These are phyloP conservation scores for Pluvialis apricaria DNA, from an alignment of 2,113 vertebrate species.

Conservation along the genomic window DNA sequence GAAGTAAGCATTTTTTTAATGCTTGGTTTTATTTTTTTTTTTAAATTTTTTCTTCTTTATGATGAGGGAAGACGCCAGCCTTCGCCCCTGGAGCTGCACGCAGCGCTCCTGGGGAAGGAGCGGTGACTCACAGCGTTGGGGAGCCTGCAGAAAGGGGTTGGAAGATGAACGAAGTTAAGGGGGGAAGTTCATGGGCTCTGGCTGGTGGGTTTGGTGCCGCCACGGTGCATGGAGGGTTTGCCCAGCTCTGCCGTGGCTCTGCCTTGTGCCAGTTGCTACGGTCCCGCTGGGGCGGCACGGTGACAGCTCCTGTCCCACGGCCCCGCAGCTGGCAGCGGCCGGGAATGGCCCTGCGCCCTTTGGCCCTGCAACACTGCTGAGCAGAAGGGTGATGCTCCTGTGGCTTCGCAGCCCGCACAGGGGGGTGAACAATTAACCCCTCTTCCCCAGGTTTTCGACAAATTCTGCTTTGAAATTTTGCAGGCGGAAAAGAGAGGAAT, in stretches of 20 bases:
- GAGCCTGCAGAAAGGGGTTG: not conserved
- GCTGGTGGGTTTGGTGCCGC: not conserved
- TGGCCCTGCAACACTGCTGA: too few relatives aligned
- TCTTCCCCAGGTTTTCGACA: not conserved
- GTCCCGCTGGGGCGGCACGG: rapidly evolving
- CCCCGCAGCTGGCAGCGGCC: not conserved
- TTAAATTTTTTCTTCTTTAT: not conserved
- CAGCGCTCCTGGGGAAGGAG: not conserved
- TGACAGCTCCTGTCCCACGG: not conserved
- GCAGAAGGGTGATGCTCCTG: not conserved
- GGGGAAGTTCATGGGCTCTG: not conserved
- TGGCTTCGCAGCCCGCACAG: not conserved
- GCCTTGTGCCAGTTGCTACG: not conserved
- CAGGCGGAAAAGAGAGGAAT: not conserved
- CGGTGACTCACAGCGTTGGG: not conserved
- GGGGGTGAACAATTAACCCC: not conserved
- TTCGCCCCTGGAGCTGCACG: not conserved
- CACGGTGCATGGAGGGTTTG: rapidly evolving
- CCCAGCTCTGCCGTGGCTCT: not conserved
- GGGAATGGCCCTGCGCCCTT: not conserved
- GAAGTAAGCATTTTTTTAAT: not conserved
- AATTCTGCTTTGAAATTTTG: not conserved
- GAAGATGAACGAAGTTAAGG: not conserved
- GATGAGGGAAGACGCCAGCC: not conserved
- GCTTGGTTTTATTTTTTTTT: not conserved